Conservation (phyloP, 2,113 vertebrate species). For the Takifugu bimaculatus region DNA sequence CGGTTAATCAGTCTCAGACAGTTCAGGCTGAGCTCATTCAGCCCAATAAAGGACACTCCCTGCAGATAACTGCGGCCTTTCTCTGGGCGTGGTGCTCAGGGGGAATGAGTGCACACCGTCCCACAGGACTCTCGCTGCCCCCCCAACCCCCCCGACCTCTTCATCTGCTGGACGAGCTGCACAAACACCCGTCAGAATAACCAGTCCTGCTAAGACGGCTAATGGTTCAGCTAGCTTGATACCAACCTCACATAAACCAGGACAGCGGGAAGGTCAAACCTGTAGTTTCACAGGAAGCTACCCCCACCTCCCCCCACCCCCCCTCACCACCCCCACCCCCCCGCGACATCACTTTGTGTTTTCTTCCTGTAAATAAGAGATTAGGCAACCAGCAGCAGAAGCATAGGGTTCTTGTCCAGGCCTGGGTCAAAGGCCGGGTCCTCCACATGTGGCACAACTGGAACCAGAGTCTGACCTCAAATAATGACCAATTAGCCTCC, state of each 20-base stretch:
- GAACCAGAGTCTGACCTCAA: not conserved
- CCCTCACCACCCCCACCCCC: too few relatives aligned
- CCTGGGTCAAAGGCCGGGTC: conserved; percentile 11
- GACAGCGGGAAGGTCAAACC: too few relatives aligned
- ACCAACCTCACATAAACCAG: too few relatives aligned
- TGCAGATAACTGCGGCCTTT: conserved; percentile 19
- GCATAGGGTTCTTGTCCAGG: not conserved
- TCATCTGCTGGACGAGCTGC: conserved; percentile 44
- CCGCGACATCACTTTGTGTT: conserved; percentile 17
- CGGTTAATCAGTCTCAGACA: not conserved
- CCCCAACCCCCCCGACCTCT: conserved; percentile 32
- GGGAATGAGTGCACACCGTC: conserved; percentile 16
- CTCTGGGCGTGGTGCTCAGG: conserved; percentile 33
- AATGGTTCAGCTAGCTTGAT: too few relatives aligned
- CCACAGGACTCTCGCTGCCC: conserved; percentile 38
- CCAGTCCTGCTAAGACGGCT: too few relatives aligned
- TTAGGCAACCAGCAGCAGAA: conserved; percentile 26
- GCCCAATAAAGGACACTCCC: conserved; percentile 5
- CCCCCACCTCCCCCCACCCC: not conserved
- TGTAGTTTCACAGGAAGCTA: too few relatives aligned
- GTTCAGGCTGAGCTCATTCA: conserved; percentile 4
- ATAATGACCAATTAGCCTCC: conserved; percentile 20
- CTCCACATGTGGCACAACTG: not conserved
- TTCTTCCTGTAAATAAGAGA: conserved; percentile 29
- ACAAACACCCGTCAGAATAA: conserved; percentile 21